These are phyloP conservation scores for Chloebia gouldiae DNA, from an alignment of 2,113 vertebrate species.

Conservation along the genomic window DNA sequence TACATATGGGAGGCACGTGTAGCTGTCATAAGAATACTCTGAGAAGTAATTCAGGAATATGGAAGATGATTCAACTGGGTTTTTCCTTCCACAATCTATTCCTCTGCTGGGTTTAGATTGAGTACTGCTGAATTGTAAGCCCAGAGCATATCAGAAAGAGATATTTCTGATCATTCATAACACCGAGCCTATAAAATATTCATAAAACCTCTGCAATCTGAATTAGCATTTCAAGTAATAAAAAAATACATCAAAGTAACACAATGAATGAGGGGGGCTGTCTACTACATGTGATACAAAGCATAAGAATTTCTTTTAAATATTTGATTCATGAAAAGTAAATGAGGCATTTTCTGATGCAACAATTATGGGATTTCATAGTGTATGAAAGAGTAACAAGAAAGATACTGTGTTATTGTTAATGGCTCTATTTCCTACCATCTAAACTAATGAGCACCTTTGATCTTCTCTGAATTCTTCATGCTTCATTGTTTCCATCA, in stretches of 20 bases:
- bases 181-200: background rate
- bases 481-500: background rate
- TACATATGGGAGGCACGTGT: background rate
- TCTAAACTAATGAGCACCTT: background rate
- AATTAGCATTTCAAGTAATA: constrained; percentile 38
- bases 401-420: background rate
- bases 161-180: background rate
- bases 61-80: background rate
- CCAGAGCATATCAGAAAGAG: background rate
- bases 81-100: background rate
- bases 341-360: background rate
- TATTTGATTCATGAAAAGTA: constrained; percentile 26
- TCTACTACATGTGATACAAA: background rate
- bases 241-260: constrained; percentile 29
- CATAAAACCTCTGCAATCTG: background rate
- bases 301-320: constrained; percentile 25
- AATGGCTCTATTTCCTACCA: background rate
- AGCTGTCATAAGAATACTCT: background rate
- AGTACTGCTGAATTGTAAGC: background rate
- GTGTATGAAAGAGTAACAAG: background rate
- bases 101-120: background rate
- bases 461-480: constrained; percentile 10
- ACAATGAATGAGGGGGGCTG: background rate
- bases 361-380: background rate
- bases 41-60: background rate